Percentiles rank a stretch among this genome's conserved stretches.
Evolutionary conservation across 1,140 invertebrate genomes (phyloP).

Genomic region (Oscheius sp.): DNA sequence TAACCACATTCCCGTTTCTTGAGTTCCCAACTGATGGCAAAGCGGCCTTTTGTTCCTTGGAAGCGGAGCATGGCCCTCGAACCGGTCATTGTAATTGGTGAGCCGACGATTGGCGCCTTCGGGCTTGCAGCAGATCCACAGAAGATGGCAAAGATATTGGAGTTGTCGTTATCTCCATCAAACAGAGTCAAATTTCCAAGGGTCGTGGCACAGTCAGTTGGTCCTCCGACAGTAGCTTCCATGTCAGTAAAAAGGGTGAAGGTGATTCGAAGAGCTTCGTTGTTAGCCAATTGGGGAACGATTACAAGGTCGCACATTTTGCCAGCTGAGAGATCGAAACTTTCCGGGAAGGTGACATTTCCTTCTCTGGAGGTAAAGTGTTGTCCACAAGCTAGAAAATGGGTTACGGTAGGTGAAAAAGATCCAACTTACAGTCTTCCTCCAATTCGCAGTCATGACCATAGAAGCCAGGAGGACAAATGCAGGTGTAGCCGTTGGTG

Average conservation of each 20-base stretch:
- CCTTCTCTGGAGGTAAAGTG: slow-evolving; percentile 10
- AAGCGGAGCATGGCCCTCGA: slow-evolving; percentile 20
- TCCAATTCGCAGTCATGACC: slow-evolving; percentile 57
- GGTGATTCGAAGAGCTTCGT: slow-evolving; percentile 1
- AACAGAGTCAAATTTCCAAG: slow-evolving; percentile 38
- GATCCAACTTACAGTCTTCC: slow-evolving; percentile 28
- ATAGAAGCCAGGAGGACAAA: slow-evolving; percentile 58
- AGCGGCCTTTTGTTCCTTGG: slow-evolving; percentile 16
- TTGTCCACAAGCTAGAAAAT: slow-evolving; percentile 14
- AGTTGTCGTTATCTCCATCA: slow-evolving; percentile 14
- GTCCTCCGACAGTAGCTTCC: neutral
- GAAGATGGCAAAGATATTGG: slow-evolving; percentile 18
- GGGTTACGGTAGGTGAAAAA: neutral
- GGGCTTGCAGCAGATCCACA: slow-evolving; percentile 5
- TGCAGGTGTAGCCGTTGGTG: slow-evolving; percentile 46
- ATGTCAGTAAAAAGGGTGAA: slow-evolving; percentile 13
- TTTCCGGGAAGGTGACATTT: neutral
- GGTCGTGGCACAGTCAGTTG: slow-evolving; percentile 48
- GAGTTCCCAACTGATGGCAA: slow-evolving; percentile 8
- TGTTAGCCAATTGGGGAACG: neutral
- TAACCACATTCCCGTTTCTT: slow-evolving; percentile 20
- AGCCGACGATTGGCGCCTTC: slow-evolving; percentile 11
- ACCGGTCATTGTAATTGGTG: slow-evolving; percentile 25
- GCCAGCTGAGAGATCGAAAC: neutral
- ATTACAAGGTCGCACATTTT: slow-evolving; percentile 19